phyloP scores from a whole-genome alignment of 2,113 vertebrate species.

The Chrysemys picta region DNA sequence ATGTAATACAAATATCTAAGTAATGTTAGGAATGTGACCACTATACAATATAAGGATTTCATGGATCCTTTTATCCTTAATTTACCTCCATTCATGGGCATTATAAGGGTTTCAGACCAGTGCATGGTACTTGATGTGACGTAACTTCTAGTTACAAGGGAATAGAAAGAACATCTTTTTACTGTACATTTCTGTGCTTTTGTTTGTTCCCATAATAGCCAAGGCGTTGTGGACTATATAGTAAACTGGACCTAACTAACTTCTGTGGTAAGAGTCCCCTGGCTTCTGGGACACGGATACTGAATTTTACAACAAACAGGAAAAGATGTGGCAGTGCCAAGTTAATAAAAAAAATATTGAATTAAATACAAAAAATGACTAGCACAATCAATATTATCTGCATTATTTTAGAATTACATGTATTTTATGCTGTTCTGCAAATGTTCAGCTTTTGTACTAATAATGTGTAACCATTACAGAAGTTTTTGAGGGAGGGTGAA shows the following conservation, averaged over 20 bases:
- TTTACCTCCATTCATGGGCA: background rate
- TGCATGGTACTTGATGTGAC: background rate
- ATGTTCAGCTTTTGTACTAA: background rate
- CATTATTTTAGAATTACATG: background rate
- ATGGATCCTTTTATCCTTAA: background rate
- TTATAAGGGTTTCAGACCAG: background rate
- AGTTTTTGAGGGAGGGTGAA: background rate
- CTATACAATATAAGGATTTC: background rate
- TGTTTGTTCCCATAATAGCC: background rate
- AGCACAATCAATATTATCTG: background rate
- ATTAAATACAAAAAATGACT: background rate
- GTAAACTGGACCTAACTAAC: background rate
- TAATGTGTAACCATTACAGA: background rate
- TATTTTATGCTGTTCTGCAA: background rate
- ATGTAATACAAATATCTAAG: background rate
- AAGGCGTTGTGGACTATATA: background rate
- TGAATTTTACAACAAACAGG: background rate
- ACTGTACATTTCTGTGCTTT: background rate
- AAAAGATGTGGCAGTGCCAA: background rate
- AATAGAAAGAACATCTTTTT: background rate
- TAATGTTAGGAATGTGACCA: background rate
- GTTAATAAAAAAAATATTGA: background rate
- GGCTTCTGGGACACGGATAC: background rate
- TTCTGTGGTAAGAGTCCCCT: background rate
- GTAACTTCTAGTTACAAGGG: background rate